phyloP scores from a whole-genome alignment of 2,888 invertebrate genomes.

The Lypha dubia region DNA sequence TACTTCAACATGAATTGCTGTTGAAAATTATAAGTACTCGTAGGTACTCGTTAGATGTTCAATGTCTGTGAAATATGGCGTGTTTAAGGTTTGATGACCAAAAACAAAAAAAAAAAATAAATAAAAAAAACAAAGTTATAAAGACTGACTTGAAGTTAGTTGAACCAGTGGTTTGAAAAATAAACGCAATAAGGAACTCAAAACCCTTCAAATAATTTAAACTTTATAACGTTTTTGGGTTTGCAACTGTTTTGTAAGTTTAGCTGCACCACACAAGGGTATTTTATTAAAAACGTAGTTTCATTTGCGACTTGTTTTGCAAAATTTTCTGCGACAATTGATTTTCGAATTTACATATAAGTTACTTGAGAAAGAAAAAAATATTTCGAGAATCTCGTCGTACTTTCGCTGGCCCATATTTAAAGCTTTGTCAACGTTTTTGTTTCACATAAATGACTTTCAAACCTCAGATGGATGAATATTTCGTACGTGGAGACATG shows the following conservation, averaged over 20 bases:
- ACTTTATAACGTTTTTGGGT: not conserved
- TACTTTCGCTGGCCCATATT: no score
- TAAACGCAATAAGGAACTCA: not conserved
- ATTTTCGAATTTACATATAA: no score
- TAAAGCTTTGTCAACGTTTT: no score
- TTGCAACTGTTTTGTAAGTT: not conserved
- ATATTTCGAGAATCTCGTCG: no score
- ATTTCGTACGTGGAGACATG: no score
- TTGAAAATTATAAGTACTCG: constrained; percentile 61
- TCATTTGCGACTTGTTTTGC: no score
- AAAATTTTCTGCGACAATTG: no score
- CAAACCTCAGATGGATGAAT: no score
- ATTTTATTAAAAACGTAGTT: not conserved
- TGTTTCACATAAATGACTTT: no score
- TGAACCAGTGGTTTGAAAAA: not conserved
- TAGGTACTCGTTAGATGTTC: constrained; percentile 36
- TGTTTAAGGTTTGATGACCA: constrained; percentile 49
- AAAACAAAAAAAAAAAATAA: constrained; percentile 17
- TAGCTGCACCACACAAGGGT: not conserved
- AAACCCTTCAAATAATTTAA: constrained; percentile 11
- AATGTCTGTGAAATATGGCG: constrained; percentile 60
- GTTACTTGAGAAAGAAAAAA: no score
- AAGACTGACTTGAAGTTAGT: constrained; percentile 5
- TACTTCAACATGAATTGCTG: constrained; percentile 57
- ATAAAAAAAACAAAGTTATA: constrained; percentile 15